Percentiles rank a stretch among this genome's conserved stretches.
Evolutionary conservation across 2,888 invertebrate genomes (phyloP).

Genomic region (Drosophila subsilvestris): DNA sequence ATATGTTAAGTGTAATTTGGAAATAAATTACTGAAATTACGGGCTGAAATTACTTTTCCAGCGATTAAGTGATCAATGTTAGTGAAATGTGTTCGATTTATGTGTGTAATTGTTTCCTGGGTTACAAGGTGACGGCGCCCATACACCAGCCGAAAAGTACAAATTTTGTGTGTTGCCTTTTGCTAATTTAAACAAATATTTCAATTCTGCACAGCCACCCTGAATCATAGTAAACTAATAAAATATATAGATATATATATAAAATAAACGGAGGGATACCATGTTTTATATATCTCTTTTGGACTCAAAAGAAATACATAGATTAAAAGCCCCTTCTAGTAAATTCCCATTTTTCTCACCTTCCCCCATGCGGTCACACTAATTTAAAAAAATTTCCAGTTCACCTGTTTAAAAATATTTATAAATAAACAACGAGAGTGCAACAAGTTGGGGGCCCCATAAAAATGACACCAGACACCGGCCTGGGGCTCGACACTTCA

Average conservation of each 20-base stretch:
- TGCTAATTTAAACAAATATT: too few species aligned
- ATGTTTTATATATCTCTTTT: too few species aligned
- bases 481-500: constrained; percentile 64
- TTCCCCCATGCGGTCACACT: constrained; percentile 12
- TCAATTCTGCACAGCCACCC: too few species aligned
- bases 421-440: constrained; percentile 45
- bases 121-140: background rate
- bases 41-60: background rate
- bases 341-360: background rate
- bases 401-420: constrained; percentile 39
- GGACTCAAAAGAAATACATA: too few species aligned
- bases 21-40: constrained; percentile 43
- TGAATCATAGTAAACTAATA: too few species aligned
- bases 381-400: constrained; percentile 30
- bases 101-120: background rate
- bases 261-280: too few species aligned
- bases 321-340: too few species aligned
- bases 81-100: background rate
- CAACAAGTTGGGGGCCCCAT: constrained; percentile 38
- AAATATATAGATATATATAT: too few species aligned
- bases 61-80: constrained; percentile 22
- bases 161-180: too few species aligned
- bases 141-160: too few species aligned
- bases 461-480: constrained; percentile 63
- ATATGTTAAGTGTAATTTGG: constrained; percentile 33